phyloP scores from a whole-genome alignment of 2,888 invertebrate genomes.

The Caenorhabditis drosophilae region DNA sequence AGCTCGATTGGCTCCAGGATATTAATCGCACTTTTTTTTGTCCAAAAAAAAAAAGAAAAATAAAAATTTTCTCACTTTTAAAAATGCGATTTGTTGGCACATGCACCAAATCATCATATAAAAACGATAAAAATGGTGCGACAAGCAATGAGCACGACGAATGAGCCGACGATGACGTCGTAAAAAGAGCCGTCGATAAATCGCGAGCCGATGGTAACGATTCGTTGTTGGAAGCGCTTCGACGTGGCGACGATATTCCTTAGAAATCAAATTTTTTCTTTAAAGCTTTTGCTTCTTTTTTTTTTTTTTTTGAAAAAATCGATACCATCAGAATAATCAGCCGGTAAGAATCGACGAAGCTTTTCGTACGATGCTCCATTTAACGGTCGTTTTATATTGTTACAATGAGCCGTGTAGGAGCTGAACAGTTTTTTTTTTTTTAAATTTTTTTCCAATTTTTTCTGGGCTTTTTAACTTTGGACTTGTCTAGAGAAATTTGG shows the following conservation, averaged over 20 bases:
- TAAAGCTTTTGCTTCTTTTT: too few relatives aligned
- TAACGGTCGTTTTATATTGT: conserved; percentile 66
- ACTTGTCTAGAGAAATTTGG: background rate
- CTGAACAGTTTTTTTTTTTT: conserved; percentile 25
- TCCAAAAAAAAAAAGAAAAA: background rate
- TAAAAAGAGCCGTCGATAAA: conserved; percentile 47
- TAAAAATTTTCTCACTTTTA: conserved; percentile 72
- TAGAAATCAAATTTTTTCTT: conserved; percentile 4
- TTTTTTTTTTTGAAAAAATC: conserved; percentile 1
- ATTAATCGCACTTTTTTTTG: conserved; percentile 34
- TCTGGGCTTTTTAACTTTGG: too few relatives aligned
- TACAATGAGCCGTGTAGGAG: conserved; percentile 68
- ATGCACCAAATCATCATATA: conserved; percentile 72
- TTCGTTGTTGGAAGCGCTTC: conserved; percentile 26
- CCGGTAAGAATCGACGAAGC: conserved; percentile 58
- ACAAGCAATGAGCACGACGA: conserved; percentile 80
- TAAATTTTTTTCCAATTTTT: too few relatives aligned
- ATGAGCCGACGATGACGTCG: conserved; percentile 43
- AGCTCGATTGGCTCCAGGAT: conserved; percentile 65
- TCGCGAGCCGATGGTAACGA: conserved; percentile 49
- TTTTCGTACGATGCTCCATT: conserved; percentile 66
- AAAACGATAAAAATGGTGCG: conserved; percentile 66
- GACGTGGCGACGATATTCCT: conserved; percentile 44
- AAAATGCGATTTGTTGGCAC: conserved; percentile 73
- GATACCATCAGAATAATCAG: conserved; percentile 66